These are phyloP conservation scores for Brenthis daphne DNA, from an alignment of 2,888 invertebrate genomes.

Conservation along the genomic window DNA sequence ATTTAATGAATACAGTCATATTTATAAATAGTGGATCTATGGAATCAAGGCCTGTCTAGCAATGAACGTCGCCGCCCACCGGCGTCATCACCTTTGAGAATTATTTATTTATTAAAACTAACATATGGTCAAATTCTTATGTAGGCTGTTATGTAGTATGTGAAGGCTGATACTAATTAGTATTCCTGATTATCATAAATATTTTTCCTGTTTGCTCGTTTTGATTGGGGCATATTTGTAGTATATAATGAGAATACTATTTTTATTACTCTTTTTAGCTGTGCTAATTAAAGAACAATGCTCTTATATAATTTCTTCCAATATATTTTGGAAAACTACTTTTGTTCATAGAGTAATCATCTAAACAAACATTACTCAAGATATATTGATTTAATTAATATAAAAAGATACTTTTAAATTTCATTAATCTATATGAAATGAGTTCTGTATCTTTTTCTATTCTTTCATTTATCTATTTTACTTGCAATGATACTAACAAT, in stretches of 20 bases:
- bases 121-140: slow-evolving; percentile 10
- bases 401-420: too few relatives aligned
- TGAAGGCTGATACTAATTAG: slow-evolving; percentile 3
- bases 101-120: slow-evolving; percentile 16
- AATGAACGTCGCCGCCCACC: slow-evolving; percentile 61
- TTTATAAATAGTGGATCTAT: slow-evolving; percentile 66
- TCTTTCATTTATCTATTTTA: too few relatives aligned
- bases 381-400: too few relatives aligned
- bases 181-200: slow-evolving; percentile 10
- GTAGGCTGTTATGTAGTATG: slow-evolving; percentile 5
- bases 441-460: too few relatives aligned
- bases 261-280: too few relatives aligned
- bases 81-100: slow-evolving; percentile 41
- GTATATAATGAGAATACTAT: neutral
- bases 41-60: slow-evolving; percentile 65
- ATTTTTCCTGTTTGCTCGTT: slow-evolving; percentile 17
- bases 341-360: too few relatives aligned
- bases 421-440: too few relatives aligned
- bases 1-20: slow-evolving; percentile 55
- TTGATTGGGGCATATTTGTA: neutral
- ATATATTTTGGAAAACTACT: too few relatives aligned
- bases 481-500: too few relatives aligned
- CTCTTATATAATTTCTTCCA: too few relatives aligned
- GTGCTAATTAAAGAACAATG: too few relatives aligned
- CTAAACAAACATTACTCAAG: too few relatives aligned